Percentiles rank a stretch among this genome's conserved stretches.
phyloP scores from a whole-genome alignment of 1,140 invertebrate genomes.

The Globodera ellingtonae region DNA sequence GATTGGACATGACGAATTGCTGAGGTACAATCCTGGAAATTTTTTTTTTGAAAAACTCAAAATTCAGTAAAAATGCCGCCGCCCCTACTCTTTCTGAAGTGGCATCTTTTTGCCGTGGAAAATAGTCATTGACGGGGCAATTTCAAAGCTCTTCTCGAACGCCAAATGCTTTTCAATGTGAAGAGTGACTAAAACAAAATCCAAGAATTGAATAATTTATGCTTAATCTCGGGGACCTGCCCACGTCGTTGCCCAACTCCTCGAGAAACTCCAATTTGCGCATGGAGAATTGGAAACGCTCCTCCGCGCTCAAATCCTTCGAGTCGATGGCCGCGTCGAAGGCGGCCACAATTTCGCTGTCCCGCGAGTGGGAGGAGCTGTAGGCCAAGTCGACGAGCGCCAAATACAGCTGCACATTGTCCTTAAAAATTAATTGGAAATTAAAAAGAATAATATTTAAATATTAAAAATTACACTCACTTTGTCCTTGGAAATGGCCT shows the following conservation, averaged over 20 bases:
- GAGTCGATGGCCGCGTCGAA: slow-evolving; percentile 75
- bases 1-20: no score
- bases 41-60: no score
- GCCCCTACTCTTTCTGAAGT: slow-evolving; percentile 26
- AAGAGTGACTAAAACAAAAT: no score
- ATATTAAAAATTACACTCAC: neutral
- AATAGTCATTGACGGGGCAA: slow-evolving; percentile 36
- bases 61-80: no score
- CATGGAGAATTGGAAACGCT: slow-evolving; percentile 83
- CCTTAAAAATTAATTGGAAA: slow-evolving; percentile 50
- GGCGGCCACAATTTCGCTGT: slow-evolving; percentile 73
- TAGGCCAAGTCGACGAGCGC: slow-evolving; percentile 83
- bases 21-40: no score
- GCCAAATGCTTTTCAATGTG: no score
- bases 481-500: slow-evolving; percentile 70
- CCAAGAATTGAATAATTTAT: neutral
- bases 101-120: slow-evolving; percentile 43
- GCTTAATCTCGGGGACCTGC: no score
- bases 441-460: no score
- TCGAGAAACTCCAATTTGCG: slow-evolving; percentile 83
- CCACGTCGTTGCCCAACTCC: slow-evolving; percentile 66
- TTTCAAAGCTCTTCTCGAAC: slow-evolving; percentile 39
- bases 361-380: slow-evolving; percentile 46
- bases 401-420: slow-evolving; percentile 76
- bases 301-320: slow-evolving; percentile 75